Evolutionary conservation across 2,113 vertebrate genomes (phyloP), one percentile per base, ranked within the genome.

Genomic region (Grammomys dolichurus): DNA sequence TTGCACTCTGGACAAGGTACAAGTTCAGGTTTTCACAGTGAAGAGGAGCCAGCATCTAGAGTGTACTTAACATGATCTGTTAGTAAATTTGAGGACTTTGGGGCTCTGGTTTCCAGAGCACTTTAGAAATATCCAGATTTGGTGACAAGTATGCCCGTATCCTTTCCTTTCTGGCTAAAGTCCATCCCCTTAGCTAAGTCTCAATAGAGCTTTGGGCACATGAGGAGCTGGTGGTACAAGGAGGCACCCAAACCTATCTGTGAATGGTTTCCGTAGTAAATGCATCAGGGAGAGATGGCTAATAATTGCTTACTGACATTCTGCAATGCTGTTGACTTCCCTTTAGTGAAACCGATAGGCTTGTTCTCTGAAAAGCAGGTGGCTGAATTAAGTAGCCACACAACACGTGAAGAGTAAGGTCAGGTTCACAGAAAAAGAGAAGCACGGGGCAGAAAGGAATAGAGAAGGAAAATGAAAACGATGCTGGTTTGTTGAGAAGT

Each of bases 401-500:
- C 2, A 28, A 7, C 24, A 40, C 0, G 0, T 6, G n/a, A 63
- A 51, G 12, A 82, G 19, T 48, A 33, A 90, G 63, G 67, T 36
- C 11, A 28, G 11, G 36, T n/a, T 7, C 36, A 33, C 16, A 28
- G 33, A 48, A 82, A 87, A 36, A 84, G 56, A 58, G 13, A 16
- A 63, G 58, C 26, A 6, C 0, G 3, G 9, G n/a, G 5, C 63
- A 85, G 82, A 31, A 46, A 28, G 16, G 31, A 85, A 65, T 46
- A 65, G 46, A 65, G 60, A 19, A 16, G 26, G 26, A 60, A 54
- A 69, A 75, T 36, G 24, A 87, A 51, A 91, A 89, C 40, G 3
- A 22, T 36, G 9, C 20, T 0, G 0, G 40, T 31, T 70, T 9
- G n/a, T 63, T 63, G 10, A 40, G 33, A 77, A 54, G 3, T 19